Evolutionary conservation across 1,140 invertebrate species (phyloP).

Genomic region (Gonatopus flavifemur): DNA sequence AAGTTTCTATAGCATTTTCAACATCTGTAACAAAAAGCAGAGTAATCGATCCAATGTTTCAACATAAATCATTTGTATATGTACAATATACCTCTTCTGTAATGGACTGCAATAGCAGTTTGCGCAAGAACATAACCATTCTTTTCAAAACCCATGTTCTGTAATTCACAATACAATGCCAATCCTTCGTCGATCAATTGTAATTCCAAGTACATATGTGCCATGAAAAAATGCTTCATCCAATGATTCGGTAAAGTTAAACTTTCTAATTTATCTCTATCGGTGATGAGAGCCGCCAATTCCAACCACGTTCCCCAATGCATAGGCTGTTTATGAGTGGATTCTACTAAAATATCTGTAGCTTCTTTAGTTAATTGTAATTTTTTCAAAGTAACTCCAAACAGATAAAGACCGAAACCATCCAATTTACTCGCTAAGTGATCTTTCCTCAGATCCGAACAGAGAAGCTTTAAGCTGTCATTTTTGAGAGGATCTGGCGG

Average conservation of each 20-base stretch:
- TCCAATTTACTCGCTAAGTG: slow-evolving; percentile 71
- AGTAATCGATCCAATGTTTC: slow-evolving; percentile 9
- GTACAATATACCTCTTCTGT: slow-evolving; percentile 74
- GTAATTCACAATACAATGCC: slow-evolving; percentile 76
- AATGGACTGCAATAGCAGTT: slow-evolving; percentile 90
- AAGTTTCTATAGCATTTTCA: slow-evolving; percentile 84
- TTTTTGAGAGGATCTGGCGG: slow-evolving; percentile 67
- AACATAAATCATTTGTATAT: slow-evolving; percentile 11
- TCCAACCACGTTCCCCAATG: slow-evolving; percentile 95
- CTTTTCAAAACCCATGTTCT: slow-evolving; percentile 78
- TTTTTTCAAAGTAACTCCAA: slow-evolving; percentile 89
- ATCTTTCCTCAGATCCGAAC: slow-evolving; percentile 62
- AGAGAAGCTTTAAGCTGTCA: slow-evolving; percentile 60
- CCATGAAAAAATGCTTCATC: slow-evolving; percentile 93
- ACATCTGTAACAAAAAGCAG: slow-evolving; percentile 68
- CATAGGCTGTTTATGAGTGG: slow-evolving; percentile 76
- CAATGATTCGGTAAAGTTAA: slow-evolving; percentile 84
- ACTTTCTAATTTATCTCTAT: slow-evolving; percentile 69
- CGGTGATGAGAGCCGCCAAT: slow-evolving; percentile 80
- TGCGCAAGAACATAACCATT: slow-evolving; percentile 91
- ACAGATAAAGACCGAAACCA: slow-evolving; percentile 87
- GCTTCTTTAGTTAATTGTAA: slow-evolving; percentile 77
- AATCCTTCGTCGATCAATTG: slow-evolving; percentile 89
- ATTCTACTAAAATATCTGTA: slow-evolving; percentile 75
- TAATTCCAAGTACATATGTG: slow-evolving; percentile 87